These are phyloP conservation scores for Ceratotherium simum DNA, from an alignment of 2,113 vertebrate species.

Conservation along the genomic window DNA sequence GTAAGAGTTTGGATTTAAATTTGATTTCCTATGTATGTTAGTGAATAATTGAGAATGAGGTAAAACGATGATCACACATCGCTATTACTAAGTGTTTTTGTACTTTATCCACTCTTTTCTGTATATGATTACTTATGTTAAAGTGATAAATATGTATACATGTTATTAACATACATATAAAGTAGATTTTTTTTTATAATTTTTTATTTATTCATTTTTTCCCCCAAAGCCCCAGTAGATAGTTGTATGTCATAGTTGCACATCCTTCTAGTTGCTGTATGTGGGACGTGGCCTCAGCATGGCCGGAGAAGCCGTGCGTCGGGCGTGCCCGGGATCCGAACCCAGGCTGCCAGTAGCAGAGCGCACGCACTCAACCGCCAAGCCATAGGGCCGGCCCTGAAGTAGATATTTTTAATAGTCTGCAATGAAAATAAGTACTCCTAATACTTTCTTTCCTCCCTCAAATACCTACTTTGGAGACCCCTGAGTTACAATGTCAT, in stretches of 20 bases:
- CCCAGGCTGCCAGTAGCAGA: too few relatives aligned
- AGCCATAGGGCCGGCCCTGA: too few relatives aligned
- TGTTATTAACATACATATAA: not conserved
- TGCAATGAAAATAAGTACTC: not conserved
- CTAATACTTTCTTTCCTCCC: not conserved
- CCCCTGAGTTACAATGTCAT: not conserved
- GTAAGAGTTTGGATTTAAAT: conserved; percentile 15
- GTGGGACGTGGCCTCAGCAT: too few relatives aligned
- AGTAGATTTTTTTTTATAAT: not conserved
- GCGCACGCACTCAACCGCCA: too few relatives aligned
- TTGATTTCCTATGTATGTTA: not conserved
- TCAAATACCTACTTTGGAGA: conserved; percentile 10
- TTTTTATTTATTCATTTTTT: too few relatives aligned
- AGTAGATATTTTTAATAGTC: not conserved
- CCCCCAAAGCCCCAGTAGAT: too few relatives aligned
- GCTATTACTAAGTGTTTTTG: not conserved
- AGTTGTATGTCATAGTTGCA: too few relatives aligned
- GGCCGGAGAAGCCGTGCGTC: too few relatives aligned
- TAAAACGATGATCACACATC: not conserved
- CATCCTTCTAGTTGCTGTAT: too few relatives aligned
- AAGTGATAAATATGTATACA: not conserved
- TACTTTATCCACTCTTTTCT: not conserved
- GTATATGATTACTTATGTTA: not conserved
- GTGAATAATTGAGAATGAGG: not conserved
- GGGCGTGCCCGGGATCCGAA: too few relatives aligned